phyloP scores from a whole-genome alignment of 2,113 vertebrate species.

The Pseudorhombus dupliciocellatus region DNA sequence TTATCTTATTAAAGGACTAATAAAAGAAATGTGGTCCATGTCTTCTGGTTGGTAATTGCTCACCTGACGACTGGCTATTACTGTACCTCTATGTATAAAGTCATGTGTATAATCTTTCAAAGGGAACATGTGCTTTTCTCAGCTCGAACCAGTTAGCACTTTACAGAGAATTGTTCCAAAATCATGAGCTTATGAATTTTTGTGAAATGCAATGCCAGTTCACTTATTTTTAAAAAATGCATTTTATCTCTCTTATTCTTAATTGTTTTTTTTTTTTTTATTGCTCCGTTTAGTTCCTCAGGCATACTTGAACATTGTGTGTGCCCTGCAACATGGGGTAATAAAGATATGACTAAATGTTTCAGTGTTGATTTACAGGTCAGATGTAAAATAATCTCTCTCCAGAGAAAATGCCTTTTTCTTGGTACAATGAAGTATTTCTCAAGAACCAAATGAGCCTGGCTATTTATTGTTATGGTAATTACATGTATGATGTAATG shows the following conservation, averaged over 20 bases:
- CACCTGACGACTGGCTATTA: constrained; percentile 68
- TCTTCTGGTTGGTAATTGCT: constrained; percentile 83
- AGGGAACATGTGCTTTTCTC: constrained; percentile 78
- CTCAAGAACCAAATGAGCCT: constrained; percentile 72
- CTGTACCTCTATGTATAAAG: constrained; percentile 79
- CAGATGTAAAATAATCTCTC: constrained; percentile 71
- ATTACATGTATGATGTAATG: constrained; percentile 62
- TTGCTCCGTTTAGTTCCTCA: constrained; percentile 76
- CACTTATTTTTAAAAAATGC: constrained; percentile 80
- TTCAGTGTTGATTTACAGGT: constrained; percentile 75
- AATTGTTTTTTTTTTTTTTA: constrained; percentile 50
- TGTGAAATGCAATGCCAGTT: constrained; percentile 81
- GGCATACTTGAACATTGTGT: constrained; percentile 78
- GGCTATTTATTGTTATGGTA: constrained; percentile 76
- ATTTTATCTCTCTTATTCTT: constrained; percentile 76
- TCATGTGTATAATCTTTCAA: constrained; percentile 74
- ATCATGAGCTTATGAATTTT: constrained; percentile 78
- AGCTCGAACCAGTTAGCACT: constrained; percentile 79
- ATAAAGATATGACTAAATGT: constrained; percentile 77
- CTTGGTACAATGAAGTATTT: constrained; percentile 76
- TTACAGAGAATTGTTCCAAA: constrained; percentile 83
- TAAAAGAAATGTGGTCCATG: constrained; percentile 79
- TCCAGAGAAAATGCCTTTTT: constrained; percentile 71
- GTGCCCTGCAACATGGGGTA: constrained; percentile 77
- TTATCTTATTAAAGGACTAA: constrained; percentile 86